phyloP scores from a whole-genome alignment of 1,140 invertebrate genomes.

The Kradibia gibbosae region DNA sequence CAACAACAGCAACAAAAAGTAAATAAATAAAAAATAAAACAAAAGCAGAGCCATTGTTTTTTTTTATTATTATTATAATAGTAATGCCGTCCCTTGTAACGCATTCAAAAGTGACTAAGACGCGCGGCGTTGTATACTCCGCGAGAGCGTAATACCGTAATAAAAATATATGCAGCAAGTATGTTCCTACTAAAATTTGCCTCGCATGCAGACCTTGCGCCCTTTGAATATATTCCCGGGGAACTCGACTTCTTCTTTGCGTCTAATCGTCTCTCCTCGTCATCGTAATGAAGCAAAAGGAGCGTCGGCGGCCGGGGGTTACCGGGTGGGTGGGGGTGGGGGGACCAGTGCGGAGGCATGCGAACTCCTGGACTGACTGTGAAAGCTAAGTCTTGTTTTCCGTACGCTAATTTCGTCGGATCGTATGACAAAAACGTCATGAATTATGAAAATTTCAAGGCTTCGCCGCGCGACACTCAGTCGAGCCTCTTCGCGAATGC shows the following conservation, averaged over 20 bases:
- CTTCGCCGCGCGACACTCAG: neutral
- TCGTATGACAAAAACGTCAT: constrained; percentile 1
- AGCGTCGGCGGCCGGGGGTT: too few relatives aligned
- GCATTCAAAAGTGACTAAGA: too few relatives aligned
- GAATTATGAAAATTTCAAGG: constrained; percentile 31
- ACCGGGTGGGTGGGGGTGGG: too few relatives aligned
- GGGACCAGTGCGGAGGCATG: neutral
- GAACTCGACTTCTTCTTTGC: neutral
- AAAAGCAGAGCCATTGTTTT: too few relatives aligned
- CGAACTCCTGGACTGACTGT: too few relatives aligned
- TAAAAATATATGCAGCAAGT: neutral
- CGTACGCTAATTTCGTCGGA: neutral
- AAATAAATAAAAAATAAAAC: too few relatives aligned
- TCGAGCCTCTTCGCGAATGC: neutral
- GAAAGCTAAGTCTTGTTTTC: constrained; percentile 14
- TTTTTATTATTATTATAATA: too few relatives aligned
- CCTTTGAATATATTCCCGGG: neutral
- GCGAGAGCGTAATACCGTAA: too few relatives aligned
- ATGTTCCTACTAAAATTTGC: neutral
- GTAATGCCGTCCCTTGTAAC: too few relatives aligned
- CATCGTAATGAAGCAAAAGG: neutral
- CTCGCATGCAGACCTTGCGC: neutral
- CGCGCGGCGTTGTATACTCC: too few relatives aligned
- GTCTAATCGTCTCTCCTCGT: neutral
- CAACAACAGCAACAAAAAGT: too few relatives aligned